Base-by-base conservation (phyloP, 2,888 invertebrate species). In the Ophion ventricosus region DNA sequence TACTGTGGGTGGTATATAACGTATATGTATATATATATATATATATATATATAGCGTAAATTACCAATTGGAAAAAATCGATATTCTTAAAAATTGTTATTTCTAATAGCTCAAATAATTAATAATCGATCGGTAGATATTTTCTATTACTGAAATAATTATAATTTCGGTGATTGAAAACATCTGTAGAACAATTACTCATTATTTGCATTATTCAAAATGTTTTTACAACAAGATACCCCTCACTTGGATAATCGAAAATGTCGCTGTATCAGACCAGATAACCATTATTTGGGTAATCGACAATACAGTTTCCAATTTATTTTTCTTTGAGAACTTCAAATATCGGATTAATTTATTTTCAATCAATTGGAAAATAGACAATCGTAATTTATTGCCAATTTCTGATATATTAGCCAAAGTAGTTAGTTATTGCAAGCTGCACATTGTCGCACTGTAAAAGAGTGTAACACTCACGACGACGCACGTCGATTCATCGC, bases 351-450 rank as follows among this genome's bases (percentile, higher is more conserved):
- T 7, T 1, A 35, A 35, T 49, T 49, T 14, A 17, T 49, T 49
- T 49, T 49, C 49, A 17, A 11, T 14, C 49, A 17, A 17, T 49
- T 14, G 49, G 49, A 49, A 49, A 49, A 49, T 49, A 49, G 17
- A 14, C 14, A 49, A 49, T 17, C 17, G 1, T 43, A 2, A 14
- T 1, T 43, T 43, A 43, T 43, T 43, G 43, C 14, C 43, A 43
- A 43, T 14, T 2, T 43, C 43, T 43, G 43, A 43, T 43, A 35
- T 35, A 8, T 35, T 7, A 43, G 49, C 17, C 43, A 69, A 25
- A 17, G 59, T 82, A 59, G 69, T 72, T 54, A 63, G 29, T 69
- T 84, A 84, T 78, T 78, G 78, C 84, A 78, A 81, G 78, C 81
- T 84, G 84, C 81, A 84, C 84, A 84, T 81, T 74, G 63, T 78